Evolutionary conservation across 1,140 invertebrate species (phyloP).

Genomic region (Platorchestia sp.): DNA sequence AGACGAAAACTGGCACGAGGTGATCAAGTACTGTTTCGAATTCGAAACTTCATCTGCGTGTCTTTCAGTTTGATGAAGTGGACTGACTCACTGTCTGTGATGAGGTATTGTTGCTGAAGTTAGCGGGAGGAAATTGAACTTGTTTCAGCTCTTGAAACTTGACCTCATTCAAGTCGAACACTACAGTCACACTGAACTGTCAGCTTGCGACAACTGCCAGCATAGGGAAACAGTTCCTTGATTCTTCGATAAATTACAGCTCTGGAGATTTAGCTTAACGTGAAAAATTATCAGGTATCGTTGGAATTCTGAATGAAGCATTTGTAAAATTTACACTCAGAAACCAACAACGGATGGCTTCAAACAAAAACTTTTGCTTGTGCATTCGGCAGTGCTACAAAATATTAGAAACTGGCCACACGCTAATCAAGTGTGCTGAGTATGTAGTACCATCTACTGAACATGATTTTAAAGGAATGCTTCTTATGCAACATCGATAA

Average conservation of each 20-base stretch:
- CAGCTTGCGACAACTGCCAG: not conserved
- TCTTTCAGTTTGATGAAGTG: conserved; percentile 1
- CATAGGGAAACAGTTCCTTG: not conserved
- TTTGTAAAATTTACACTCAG: not conserved
- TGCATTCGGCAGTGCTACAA: too few relatives aligned
- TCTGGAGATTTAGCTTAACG: not conserved
- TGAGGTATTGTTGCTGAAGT: not conserved
- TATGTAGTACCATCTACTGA: not conserved
- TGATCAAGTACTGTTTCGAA: not conserved
- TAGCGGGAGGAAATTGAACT: not conserved
- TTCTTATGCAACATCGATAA: too few relatives aligned
- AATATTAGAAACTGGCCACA: too few relatives aligned
- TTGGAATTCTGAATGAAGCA: not conserved
- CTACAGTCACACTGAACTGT: not conserved
- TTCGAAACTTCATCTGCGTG: not conserved
- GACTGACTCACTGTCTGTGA: not conserved
- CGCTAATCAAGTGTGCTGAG: not conserved
- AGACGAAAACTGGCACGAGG: not conserved
- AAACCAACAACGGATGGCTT: too few relatives aligned
- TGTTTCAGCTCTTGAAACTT: not conserved
- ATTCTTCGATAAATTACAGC: not conserved
- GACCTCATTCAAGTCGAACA: not conserved
- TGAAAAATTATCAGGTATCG: not conserved
- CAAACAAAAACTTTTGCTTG: too few relatives aligned
- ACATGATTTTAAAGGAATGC: not conserved